Percentiles rank a stretch among this genome's conserved stretches.
Evolutionary conservation across 2,888 invertebrate genomes (phyloP).

Genomic region (Leptopilina drosophilae): DNA sequence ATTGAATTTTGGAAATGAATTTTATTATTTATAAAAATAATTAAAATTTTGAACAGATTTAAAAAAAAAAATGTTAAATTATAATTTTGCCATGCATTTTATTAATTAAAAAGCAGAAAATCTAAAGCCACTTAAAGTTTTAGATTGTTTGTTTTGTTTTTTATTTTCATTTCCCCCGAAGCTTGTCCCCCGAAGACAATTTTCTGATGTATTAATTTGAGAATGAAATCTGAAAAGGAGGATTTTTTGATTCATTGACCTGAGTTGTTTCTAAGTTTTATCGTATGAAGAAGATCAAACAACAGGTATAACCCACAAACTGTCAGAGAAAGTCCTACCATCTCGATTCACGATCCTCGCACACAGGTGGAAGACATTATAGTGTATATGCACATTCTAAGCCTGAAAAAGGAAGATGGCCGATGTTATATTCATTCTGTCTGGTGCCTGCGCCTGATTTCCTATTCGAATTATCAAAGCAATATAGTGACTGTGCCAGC

Average conservation of each 20-base stretch:
- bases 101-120: no score
- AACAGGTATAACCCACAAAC: conserved; percentile 29
- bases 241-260: conserved; percentile 15
- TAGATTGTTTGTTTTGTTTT: no score
- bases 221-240: conserved; percentile 33
- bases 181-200: not conserved
- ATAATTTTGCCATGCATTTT: no score
- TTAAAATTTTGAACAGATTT: no score
- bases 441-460: conserved; percentile 14
- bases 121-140: no score
- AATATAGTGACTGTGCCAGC: conserved; percentile 4
- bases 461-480: conserved; percentile 32
- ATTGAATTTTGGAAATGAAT: no score
- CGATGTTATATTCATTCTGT: conserved; percentile 8
- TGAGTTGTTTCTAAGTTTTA: conserved; percentile 40
- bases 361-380: conserved; percentile 11
- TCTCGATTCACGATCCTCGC: conserved; percentile 22
- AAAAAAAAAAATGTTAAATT: no score
- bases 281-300: conserved; percentile 17
- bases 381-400: conserved; percentile 11
- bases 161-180: no score
- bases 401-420: not conserved
- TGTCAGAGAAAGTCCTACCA: conserved; percentile 18
- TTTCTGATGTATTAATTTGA: conserved; percentile 32
- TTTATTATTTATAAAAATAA: no score